Percentiles rank a stretch among this genome's conserved stretches.
Conservation (phyloP, 1,140 invertebrate genomes). For the Bilobella aurantiaca region DNA sequence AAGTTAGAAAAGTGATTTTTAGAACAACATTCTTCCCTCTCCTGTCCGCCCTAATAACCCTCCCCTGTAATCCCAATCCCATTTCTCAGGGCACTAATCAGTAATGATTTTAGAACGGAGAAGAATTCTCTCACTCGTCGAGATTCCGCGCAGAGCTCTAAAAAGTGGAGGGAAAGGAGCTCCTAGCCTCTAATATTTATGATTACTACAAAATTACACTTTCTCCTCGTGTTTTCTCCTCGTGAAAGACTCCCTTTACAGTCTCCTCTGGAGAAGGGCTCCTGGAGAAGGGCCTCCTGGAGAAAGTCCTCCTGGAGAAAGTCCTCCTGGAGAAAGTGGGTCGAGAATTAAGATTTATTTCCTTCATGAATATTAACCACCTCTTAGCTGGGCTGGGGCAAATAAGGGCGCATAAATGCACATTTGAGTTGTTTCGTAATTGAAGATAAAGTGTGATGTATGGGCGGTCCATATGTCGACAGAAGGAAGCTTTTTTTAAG, state of each 20-base stretch:
- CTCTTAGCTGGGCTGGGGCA: not conserved
- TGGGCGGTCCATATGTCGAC: not conserved
- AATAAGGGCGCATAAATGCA: not conserved
- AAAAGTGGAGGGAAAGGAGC: not conserved
- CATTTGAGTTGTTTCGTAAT: not conserved
- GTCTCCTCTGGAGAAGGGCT: not conserved
- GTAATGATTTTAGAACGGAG: not conserved
- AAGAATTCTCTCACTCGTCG: not conserved
- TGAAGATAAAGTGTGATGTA: not conserved
- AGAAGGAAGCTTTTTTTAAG: no score
- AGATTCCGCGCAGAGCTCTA: not conserved
- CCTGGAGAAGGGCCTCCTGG: not conserved
- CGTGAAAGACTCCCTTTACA: not conserved
- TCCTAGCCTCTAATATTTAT: constrained; percentile 12
- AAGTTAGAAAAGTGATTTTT: no score
- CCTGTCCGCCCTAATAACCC: not conserved
- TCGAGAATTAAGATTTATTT: constrained; percentile 17
- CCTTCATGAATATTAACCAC: constrained; percentile 7
- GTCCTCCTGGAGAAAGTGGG: not conserved
- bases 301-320: not conserved
- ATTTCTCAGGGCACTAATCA: constrained; percentile 2
- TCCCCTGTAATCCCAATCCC: not conserved
- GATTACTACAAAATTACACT: constrained; percentile 15
- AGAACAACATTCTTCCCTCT: no score
- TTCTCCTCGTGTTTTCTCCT: not conserved